Percentiles rank a stretch among this genome's conserved stretches.
Evolutionary conservation across 2,113 vertebrate genomes (phyloP).

Genomic region (human (Homo sapiens)): GRCh38 chr11:26572001-26572500

Average conservation of each 20-base stretch:
- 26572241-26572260: conserved; percentile 61
- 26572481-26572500: background rate
- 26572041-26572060: conserved; percentile 44
- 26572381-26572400: background rate
- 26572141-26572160: background rate
- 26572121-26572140: conserved; percentile 41
- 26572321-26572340: conserved; percentile 56
- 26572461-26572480: background rate
- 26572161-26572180: conserved; percentile 36
- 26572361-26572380: background rate
- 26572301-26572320: conserved; percentile 58
- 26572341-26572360: background rate
- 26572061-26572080: background rate
- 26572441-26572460: background rate
- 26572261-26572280: conserved; percentile 66
- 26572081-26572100: background rate
- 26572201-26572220: conserved; percentile 60
- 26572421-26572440: background rate
- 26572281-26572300: conserved; percentile 36
- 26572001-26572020: background rate
- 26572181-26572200: conserved; percentile 76
- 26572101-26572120: background rate
- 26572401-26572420: background rate
- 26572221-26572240: conserved; percentile 74
- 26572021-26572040: conserved; percentile 68